A percentile compares a stretch with the other conserved stretches of the same genome.
These are phyloP conservation scores for Tapirus indicus DNA, from an alignment of 2,797 vertebrate species.

Conservation along the genomic window DNA sequence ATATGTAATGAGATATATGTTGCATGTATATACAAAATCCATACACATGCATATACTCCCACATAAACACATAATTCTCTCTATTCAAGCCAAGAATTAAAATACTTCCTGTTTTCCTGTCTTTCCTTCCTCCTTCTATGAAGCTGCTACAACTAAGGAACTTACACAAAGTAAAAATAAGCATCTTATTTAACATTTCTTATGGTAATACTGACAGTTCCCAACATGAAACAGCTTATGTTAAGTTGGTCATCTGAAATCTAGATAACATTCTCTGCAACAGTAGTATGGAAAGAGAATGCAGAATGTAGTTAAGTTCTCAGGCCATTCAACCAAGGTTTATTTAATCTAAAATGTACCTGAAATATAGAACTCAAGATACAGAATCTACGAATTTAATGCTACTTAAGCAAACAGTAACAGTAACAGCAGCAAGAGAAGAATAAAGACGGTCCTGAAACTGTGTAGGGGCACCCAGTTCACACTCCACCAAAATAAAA, in stretches of 20 bases:
- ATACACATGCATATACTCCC: background rate
- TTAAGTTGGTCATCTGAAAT: conserved; percentile 13
- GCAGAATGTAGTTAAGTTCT: background rate
- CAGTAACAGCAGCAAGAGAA: background rate
- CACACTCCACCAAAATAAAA: background rate
- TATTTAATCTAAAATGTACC: conserved; percentile 5
- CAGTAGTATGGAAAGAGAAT: background rate
- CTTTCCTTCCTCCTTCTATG: background rate
- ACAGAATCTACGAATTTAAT: conserved; percentile 23
- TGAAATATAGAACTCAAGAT: background rate
- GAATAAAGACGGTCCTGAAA: background rate
- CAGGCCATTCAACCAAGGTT: background rate
- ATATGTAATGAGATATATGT: background rate
- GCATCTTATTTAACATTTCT: background rate
- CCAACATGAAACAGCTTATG: background rate
- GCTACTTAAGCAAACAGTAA: background rate
- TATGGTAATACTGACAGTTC: background rate
- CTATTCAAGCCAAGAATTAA: conserved; percentile 53
- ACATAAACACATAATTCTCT: conserved; percentile 35
- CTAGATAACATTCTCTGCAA: conserved; percentile 30
- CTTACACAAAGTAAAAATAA: background rate
- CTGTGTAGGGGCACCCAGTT: background rate
- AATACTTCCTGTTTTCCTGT: background rate
- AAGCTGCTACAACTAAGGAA: background rate
- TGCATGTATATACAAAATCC: background rate